phyloP scores from a whole-genome alignment of 2,113 vertebrate species.

The Hymenochirus boettgeri region DNA sequence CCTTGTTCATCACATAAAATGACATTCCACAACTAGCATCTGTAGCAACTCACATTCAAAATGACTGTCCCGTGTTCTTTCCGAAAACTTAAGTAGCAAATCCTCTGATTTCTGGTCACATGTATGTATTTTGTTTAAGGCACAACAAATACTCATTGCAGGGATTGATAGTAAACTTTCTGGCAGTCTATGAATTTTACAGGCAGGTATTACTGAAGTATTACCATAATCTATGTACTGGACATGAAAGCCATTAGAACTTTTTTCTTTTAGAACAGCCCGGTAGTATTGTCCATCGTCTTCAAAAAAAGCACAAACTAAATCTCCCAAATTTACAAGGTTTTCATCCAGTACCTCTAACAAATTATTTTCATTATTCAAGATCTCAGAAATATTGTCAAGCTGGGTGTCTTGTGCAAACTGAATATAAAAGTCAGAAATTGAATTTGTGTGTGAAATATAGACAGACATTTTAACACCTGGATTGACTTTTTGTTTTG shows the following conservation, averaged over 20 bases:
- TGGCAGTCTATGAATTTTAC: conserved; percentile 60
- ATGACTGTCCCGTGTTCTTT: conserved; percentile 55
- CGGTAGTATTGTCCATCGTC: conserved; percentile 82
- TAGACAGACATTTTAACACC: conserved; percentile 69
- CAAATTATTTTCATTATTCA: conserved; percentile 59
- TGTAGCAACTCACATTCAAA: conserved; percentile 73
- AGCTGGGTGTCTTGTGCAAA: conserved; percentile 67
- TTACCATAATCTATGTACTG: conserved; percentile 93
- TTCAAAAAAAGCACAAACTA: conserved; percentile 75
- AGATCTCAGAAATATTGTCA: conserved; percentile 63
- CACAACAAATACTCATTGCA: conserved; percentile 70
- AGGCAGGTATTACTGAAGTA: conserved; percentile 56
- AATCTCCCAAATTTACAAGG: conserved; percentile 62
- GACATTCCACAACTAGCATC: conserved; percentile 80
- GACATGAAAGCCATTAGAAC: conserved; percentile 47
- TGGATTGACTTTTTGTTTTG: conserved; percentile 57
- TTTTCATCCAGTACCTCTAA: conserved; percentile 40
- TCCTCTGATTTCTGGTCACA: conserved; percentile 46
- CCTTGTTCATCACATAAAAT: conserved; percentile 63
- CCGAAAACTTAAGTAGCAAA: conserved; percentile 57
- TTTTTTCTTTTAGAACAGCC: conserved; percentile 67
- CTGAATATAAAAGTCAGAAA: conserved; percentile 81
- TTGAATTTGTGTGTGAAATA: conserved; percentile 73
- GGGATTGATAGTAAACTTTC: conserved; percentile 55
- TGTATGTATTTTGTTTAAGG: conserved; percentile 52